Evolutionary conservation across 2,888 invertebrate species (phyloP), one percentile per base, ranked within the genome.

Genomic region (Hermaeophaga mercurialis): DNA sequence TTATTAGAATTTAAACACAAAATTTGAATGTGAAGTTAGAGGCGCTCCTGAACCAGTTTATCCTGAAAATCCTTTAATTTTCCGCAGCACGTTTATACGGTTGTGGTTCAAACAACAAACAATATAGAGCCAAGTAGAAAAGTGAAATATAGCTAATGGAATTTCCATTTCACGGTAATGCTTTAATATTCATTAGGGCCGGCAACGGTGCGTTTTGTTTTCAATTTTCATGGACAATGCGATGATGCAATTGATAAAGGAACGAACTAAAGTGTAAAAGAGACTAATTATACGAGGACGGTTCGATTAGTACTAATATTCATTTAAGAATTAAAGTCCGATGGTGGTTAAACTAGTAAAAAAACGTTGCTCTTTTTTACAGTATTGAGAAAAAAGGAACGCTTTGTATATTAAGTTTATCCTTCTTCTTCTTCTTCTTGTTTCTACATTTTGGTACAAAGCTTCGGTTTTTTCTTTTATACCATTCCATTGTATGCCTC

Each of bases 121-220:
- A 9, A 41, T 17, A 39, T 14, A 41, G 7, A 12, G 12, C 14
- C 43, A 43, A 24, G 24, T 57, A 52, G 41, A 49, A 48, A 56
- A 52, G 53, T 59, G 46, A 56, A 56, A 53, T 59, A 53, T 53
- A 34, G 56, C 44, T 56, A 48, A 52, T 53, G 56, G 52, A 59
- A 56, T 59, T 59, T 56, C 47, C 59, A 59, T 59, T 56, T 54
- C 45, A 56, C 36, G 33, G 31, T 46, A 46, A 46, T 52, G 45
- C 56, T 54, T 60, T 46, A 56, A 60, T 60, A 60, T 56, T 56
- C 59, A 60, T 60, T 60, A 60, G 31, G 45, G 41, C 36, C 44
- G 34, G 46, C 11, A 19, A 41, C 24, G 52, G 26, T 52, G 43
- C 43, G 19, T 47, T 52, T 54, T 52, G 43, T 57, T 57, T 54